Evolutionary conservation across 2,797 vertebrate genomes (phyloP), one percentile per base, ranked within the genome.

Genomic region (Champsocephalus gunnari): DNA sequence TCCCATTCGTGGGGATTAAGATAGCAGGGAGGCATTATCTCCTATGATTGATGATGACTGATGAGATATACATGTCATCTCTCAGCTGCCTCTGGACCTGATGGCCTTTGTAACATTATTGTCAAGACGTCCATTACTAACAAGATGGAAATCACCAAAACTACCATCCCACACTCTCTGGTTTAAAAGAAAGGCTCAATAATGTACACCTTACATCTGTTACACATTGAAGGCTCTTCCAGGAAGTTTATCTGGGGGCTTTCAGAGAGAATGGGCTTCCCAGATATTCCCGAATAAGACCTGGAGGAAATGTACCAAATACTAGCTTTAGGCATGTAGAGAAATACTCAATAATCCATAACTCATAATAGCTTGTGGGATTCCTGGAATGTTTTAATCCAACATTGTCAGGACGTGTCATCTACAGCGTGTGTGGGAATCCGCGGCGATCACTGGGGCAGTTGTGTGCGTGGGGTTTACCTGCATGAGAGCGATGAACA

Each of bases 401-500:
- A 45, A 21, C 58, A 62, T 61, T 66, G 62, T 55, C 4, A 34
- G 55, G 55, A 65, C 53, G 8, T 38, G 49, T 74, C 49, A 51
- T 67, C 16, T 77, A 55, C 57, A 70, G 59, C 21, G 28, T 51
- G 67, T 16, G 66, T n/a, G 54, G 48, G 59, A 28, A 24, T 19
- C 19, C 3, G 49, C 12, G 49, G 70, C 47, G 55, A 56, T 51
- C 59, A 21, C 24, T 24, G 58, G 21, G 45, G 16, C 1, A 0
- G 16, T 58, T 63, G 43, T 56, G 69, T 66, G 57, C 3, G 49
- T 44, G 73, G 32, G 38, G 5, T 71, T 79, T 97, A 99, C 98
- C 97, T 99, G 98, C 96, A 99, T 95, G 94, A 99, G 98, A 92
- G 98, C 98, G 92, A 99, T 99, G 95, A 99, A 99, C 88, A 99